Percentiles rank a stretch among this genome's conserved stretches.
These are phyloP conservation scores for Lycocerus yunnanus DNA, from an alignment of 2,888 invertebrate genomes.

Conservation along the genomic window DNA sequence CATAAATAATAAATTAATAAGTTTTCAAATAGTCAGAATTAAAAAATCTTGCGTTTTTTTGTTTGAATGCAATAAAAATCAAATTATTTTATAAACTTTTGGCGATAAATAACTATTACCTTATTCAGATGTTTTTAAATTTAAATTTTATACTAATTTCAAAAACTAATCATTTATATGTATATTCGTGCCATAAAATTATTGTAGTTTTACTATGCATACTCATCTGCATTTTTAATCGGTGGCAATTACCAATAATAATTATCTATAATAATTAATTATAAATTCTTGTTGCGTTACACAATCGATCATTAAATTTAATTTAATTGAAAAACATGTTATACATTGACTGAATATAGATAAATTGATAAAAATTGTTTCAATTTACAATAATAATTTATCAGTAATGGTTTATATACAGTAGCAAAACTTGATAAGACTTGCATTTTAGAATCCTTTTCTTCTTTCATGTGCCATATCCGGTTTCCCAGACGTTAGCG, in stretches of 20 bases:
- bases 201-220: not conserved
- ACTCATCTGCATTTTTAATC: not conserved
- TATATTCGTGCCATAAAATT: not conserved
- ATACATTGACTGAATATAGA: not conserved
- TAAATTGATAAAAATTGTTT: not conserved
- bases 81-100: too few species aligned
- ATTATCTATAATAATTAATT: not conserved
- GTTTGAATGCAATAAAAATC: too few species aligned
- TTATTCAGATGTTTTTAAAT: too few species aligned
- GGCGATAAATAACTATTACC: too few species aligned
- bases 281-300: not conserved
- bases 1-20: too few species aligned
- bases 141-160: too few species aligned
- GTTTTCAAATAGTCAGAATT: too few species aligned
- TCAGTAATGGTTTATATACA: not conserved
- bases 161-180: not conserved
- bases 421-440: not conserved
- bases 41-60: too few species aligned
- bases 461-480: too few species aligned
- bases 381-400: not conserved
- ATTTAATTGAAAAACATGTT: not conserved
- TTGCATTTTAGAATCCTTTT: not conserved
- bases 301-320: not conserved
- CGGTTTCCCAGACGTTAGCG: too few species aligned
- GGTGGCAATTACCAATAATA: not conserved